Evolutionary conservation across 2,888 invertebrate species (phyloP).

Genomic region (Zele albiditarsus): DNA sequence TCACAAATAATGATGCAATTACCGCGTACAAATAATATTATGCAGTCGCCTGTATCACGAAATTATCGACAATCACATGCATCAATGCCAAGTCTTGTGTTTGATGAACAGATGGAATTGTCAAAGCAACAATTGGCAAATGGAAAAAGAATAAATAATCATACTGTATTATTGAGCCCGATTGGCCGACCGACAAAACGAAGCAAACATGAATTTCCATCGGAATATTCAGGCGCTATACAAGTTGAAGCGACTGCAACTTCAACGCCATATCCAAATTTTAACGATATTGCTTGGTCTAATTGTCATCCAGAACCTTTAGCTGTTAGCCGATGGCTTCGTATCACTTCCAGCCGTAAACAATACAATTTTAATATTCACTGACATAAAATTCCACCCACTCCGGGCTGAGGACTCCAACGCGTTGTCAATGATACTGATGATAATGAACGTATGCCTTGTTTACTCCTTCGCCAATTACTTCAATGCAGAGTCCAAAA

Average conservation of each 20-base stretch:
- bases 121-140: conserved; percentile 57
- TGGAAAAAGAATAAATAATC: conserved; percentile 63
- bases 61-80: conserved; percentile 56
- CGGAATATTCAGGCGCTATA: conserved; percentile 63
- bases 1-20: conserved; percentile 64
- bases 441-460: conserved; percentile 40
- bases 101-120: conserved; percentile 60
- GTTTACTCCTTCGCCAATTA: conserved; percentile 40
- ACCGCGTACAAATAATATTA: conserved; percentile 57
- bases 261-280: conserved; percentile 66
- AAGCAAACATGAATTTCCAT: conserved; percentile 62
- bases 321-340: conserved; percentile 70
- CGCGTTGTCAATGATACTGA: conserved; percentile 18
- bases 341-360: conserved; percentile 70
- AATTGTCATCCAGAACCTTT: conserved; percentile 71
- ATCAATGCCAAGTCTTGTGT: conserved; percentile 63
- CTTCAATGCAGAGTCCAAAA: conserved; percentile 56
- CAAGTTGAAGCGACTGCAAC: conserved; percentile 69
- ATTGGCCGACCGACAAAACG: conserved; percentile 52
- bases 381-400: conserved; percentile 72
- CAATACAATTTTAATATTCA: conserved; percentile 72
- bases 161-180: conserved; percentile 54
- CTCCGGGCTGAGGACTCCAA: conserved; percentile 69
- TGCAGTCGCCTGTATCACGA: conserved; percentile 59
- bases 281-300: conserved; percentile 70